Evolutionary conservation across 2,888 invertebrate species (phyloP).

Genomic region (Lycophotia porphyrea): DNA sequence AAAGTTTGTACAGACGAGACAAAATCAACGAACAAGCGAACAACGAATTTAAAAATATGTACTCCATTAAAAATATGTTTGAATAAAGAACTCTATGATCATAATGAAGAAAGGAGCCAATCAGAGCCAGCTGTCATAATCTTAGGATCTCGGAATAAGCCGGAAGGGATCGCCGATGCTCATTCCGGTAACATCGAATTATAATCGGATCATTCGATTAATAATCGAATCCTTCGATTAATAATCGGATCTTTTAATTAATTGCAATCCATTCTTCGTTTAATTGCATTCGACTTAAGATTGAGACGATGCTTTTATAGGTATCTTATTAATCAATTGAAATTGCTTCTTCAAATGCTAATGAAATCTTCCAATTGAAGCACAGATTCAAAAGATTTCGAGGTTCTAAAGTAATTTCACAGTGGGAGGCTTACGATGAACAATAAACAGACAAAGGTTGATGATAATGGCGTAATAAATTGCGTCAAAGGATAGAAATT

Average conservation of each 20-base stretch:
- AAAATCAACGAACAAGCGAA: constrained; percentile 21
- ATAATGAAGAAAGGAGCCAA: constrained; percentile 32
- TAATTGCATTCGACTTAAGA: constrained; percentile 43
- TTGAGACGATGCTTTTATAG: constrained; percentile 63
- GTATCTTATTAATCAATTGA: constrained; percentile 69
- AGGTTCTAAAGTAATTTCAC: constrained; percentile 52
- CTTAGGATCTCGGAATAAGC: constrained; percentile 32
- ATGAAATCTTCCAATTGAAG: constrained; percentile 66
- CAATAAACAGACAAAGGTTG: constrained; percentile 47
- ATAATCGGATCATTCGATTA: constrained; percentile 39
- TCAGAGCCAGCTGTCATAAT: constrained; percentile 26
- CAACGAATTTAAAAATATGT: not conserved
- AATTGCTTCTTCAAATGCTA: constrained; percentile 63
- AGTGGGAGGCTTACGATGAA: constrained; percentile 47
- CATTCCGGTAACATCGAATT: constrained; percentile 50
- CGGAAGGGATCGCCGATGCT: constrained; percentile 30
- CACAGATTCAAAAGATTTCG: constrained; percentile 42
- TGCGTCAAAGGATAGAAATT: constrained; percentile 43
- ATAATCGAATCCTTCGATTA: constrained; percentile 37
- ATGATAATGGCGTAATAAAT: constrained; percentile 52
- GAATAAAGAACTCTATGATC: constrained; percentile 39
- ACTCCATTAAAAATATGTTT: constrained; percentile 15
- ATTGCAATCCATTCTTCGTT: constrained; percentile 44
- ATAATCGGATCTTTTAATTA: constrained; percentile 36
- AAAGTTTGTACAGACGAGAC: constrained; percentile 12